phyloP scores from a whole-genome alignment of 1,140 invertebrate species.

The Ditylenchus dipsaci region DNA sequence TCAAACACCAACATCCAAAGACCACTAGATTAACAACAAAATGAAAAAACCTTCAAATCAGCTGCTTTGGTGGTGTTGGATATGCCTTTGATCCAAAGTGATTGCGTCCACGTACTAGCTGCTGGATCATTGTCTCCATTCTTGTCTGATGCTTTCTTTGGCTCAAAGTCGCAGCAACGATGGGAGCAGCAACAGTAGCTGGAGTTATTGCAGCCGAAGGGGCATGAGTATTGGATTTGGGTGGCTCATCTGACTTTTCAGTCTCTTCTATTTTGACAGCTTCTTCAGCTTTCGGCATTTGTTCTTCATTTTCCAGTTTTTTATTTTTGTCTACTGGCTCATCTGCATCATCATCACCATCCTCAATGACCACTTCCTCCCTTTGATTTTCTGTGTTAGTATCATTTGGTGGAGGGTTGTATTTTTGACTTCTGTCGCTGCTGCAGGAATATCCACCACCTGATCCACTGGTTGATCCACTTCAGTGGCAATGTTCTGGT shows the following conservation, averaged over 20 bases:
- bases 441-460: no score
- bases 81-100: conserved; percentile 38
- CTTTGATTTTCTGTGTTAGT: no score
- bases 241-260: background rate
- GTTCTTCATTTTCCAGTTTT: no score
- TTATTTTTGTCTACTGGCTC: no score
- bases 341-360: no score
- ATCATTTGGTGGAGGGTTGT: no score
- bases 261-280: background rate
- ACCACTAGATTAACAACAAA: background rate
- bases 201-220: background rate
- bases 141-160: background rate
- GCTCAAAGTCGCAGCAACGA: background rate
- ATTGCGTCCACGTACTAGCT: conserved; percentile 19
- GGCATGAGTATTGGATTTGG: background rate
- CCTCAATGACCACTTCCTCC: background rate
- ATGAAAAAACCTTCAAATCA: conserved; percentile 32
- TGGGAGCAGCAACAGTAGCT: background rate
- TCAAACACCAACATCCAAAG: background rate
- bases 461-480: no score
- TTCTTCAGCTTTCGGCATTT: background rate
- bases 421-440: no score
- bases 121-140: background rate
- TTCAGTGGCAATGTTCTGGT: no score
- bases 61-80: conserved; percentile 40